Conservation (phyloP, 35 echinoderm and acorn worm genomes). For the Eucidaris tribuloides region DNA sequence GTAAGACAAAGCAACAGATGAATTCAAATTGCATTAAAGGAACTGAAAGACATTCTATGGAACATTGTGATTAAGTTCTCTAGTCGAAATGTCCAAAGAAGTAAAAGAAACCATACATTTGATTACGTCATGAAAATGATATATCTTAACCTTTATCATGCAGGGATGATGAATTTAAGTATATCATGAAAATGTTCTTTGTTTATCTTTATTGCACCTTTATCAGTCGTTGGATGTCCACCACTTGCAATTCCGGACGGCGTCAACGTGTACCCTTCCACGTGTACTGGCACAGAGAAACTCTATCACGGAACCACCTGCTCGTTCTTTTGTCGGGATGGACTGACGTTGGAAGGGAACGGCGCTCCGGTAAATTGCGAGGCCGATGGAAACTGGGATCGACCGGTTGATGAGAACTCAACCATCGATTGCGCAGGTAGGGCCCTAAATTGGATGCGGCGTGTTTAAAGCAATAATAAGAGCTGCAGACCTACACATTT, state of each 20-base stretch:
- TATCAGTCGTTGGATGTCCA: not conserved
- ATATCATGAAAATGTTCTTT: not conserved
- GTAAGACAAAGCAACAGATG: too few species aligned
- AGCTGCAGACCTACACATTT: too few species aligned
- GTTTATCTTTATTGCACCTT: not conserved
- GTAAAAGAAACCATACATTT: not conserved
- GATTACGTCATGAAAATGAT: not conserved
- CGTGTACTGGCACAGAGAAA: not conserved
- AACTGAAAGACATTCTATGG: too few species aligned
- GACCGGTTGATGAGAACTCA: not conserved
- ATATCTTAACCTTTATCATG: not conserved
- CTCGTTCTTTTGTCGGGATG: slow-evolving; percentile 1
- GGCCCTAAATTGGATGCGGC: too few species aligned
- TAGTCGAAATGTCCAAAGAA: not conserved
- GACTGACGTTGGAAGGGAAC: not conserved
- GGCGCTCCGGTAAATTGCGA: not conserved
- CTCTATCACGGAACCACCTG: not conserved
- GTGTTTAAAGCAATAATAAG: too few species aligned
- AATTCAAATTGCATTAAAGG: too few species aligned
- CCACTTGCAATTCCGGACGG: not conserved
- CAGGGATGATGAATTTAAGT: not conserved
- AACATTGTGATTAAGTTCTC: too few species aligned
- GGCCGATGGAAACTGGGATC: not conserved
- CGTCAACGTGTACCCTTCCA: not conserved
- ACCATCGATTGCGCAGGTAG: not conserved